phyloP scores from a whole-genome alignment of 2,888 invertebrate genomes.

The Cosmorhoe ocellata region DNA sequence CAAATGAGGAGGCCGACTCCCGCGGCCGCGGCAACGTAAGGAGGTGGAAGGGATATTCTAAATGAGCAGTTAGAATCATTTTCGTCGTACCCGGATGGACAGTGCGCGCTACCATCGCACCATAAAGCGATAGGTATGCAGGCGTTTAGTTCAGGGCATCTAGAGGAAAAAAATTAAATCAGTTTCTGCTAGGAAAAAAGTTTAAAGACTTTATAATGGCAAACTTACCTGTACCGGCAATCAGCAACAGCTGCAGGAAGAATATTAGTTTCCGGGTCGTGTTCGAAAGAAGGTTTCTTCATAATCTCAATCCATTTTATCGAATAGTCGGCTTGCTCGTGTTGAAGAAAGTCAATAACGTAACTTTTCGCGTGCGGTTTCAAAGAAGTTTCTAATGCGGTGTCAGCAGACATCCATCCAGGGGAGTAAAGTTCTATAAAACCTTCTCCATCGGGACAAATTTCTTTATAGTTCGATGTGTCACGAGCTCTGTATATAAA shows the following conservation, averaged over 20 bases:
- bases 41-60: constrained; percentile 85
- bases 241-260: constrained; percentile 78
- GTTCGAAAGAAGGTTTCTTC: constrained; percentile 81
- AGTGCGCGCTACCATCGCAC: constrained; percentile 91
- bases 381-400: constrained; percentile 68
- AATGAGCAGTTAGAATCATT: constrained; percentile 89
- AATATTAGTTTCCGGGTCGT: constrained; percentile 76
- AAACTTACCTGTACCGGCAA: constrained; percentile 86
- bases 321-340: constrained; percentile 87
- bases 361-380: constrained; percentile 86
- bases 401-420: constrained; percentile 83
- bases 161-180: constrained; percentile 52
- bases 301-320: constrained; percentile 91
- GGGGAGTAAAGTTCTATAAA: constrained; percentile 87
- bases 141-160: constrained; percentile 91
- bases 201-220: constrained; percentile 13
- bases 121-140: constrained; percentile 90
- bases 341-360: constrained; percentile 88
- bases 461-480: constrained; percentile 83
- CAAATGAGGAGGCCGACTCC: constrained; percentile 84
- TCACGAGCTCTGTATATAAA: constrained; percentile 87
- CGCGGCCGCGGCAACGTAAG: constrained; percentile 85
- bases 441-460: constrained; percentile 84
- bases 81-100: constrained; percentile 92
- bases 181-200: constrained; percentile 6